phyloP scores from a whole-genome alignment of 2,888 invertebrate genomes.

The Diarsia mendica region DNA sequence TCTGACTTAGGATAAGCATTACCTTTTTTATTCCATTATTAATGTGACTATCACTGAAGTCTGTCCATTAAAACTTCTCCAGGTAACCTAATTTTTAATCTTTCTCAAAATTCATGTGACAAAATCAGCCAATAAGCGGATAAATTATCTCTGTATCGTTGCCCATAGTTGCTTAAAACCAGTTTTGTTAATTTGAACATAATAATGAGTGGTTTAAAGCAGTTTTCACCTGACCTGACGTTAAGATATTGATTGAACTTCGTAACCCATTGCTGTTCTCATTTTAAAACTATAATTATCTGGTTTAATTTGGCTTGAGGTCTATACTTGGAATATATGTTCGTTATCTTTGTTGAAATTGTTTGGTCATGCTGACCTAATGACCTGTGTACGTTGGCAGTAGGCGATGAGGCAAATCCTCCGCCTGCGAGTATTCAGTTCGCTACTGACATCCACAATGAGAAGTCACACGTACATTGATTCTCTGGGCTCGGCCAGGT shows the following conservation, averaged over 20 bases:
- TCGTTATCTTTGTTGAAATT: conserved; percentile 61
- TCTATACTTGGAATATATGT: conserved; percentile 34
- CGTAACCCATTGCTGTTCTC: conserved; percentile 52
- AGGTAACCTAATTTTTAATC: conserved; percentile 31
- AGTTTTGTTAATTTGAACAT: conserved; percentile 18
- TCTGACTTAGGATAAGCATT: neutral
- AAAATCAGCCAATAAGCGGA: conserved; percentile 2
- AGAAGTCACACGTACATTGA: conserved; percentile 89
- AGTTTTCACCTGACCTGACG: conserved; percentile 49
- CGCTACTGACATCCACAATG: conserved; percentile 86
- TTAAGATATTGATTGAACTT: conserved; percentile 58
- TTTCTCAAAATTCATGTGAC: neutral
- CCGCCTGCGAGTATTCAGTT: conserved; percentile 85
- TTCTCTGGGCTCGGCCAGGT: conserved; percentile 88
- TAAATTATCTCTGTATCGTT: conserved; percentile 1
- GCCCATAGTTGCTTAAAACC: conserved; percentile 9
- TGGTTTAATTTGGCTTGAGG: conserved; percentile 50
- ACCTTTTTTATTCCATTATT: conserved; percentile 5
- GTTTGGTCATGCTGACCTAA: conserved; percentile 79
- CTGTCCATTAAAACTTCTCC: conserved; percentile 13
- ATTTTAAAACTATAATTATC: conserved; percentile 54
- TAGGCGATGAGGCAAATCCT: conserved; percentile 89
- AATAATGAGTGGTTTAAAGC: conserved; percentile 36
- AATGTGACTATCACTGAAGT: conserved; percentile 6
- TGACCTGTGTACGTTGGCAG: conserved; percentile 88